Evolutionary conservation across 2,888 invertebrate genomes (phyloP).

Genomic region (Melinaea menophilus): DNA sequence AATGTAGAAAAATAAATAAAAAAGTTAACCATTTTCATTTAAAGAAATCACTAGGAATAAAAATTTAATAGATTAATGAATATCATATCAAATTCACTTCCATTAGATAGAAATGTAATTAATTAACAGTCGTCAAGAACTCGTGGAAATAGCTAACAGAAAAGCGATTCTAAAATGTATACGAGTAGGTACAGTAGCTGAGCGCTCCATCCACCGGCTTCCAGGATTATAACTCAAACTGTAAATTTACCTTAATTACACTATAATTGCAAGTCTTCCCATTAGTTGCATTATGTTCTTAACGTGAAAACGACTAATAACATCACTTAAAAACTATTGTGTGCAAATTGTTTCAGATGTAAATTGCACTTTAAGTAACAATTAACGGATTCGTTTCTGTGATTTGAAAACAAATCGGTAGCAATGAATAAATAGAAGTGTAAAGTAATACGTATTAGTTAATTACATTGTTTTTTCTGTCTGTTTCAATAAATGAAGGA

Average conservation of each 20-base stretch:
- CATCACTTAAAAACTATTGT: constrained; percentile 6
- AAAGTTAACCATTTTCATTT: too few species aligned
- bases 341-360: not conserved
- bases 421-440: too few species aligned
- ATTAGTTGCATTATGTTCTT: constrained; percentile 27
- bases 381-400: not conserved
- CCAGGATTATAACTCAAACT: constrained; percentile 42
- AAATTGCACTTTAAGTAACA: not conserved
- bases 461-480: too few species aligned
- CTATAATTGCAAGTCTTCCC: constrained; percentile 29
- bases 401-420: not conserved
- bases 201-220: not conserved
- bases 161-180: not conserved
- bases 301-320: constrained; percentile 18
- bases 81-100: not conserved
- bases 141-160: not conserved
- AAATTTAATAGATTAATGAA: too few species aligned
- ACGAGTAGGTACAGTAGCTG: not conserved
- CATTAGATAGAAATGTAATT: not conserved
- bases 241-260: constrained; percentile 31
- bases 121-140: not conserved
- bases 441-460: too few species aligned
- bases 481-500: too few species aligned
- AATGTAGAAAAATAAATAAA: too few species aligned
- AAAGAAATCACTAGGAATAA: too few species aligned